A percentile compares a stretch with the other conserved stretches of the same genome.
Conservation (phyloP, 2,113 vertebrate species). For the Nothobranchius furzeri region DNA sequence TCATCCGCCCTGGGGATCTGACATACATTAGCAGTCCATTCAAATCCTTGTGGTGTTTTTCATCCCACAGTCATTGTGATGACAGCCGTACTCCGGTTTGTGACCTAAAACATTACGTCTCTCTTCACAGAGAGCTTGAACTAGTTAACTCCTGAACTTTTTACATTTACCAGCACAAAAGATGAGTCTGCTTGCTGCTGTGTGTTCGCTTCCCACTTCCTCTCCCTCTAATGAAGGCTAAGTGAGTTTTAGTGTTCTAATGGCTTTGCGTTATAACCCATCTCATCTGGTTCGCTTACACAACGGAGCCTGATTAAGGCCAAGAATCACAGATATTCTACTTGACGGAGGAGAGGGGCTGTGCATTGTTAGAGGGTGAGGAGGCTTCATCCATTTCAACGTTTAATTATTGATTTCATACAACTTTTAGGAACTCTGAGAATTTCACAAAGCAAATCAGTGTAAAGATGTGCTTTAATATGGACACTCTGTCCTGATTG, state of each 20-base stretch:
- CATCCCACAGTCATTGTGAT: slow-evolving; percentile 29
- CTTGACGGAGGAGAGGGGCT: slow-evolving; percentile 24
- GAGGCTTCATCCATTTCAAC: slow-evolving; percentile 30
- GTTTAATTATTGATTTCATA: slow-evolving; percentile 59
- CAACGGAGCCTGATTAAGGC: slow-evolving; percentile 52
- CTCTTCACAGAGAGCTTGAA: slow-evolving; percentile 24
- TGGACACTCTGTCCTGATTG: background rate
- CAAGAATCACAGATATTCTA: slow-evolving; percentile 33
- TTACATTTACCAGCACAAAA: slow-evolving; percentile 47
- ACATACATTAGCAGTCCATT: slow-evolving; percentile 44
- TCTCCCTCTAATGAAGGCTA: slow-evolving; percentile 53
- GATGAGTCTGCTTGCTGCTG: slow-evolving; percentile 21
- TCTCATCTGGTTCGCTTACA: slow-evolving; percentile 45
- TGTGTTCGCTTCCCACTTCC: slow-evolving; percentile 39
- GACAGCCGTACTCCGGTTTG: slow-evolving; percentile 53
- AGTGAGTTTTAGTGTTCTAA: slow-evolving; percentile 65
- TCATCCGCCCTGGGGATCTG: slow-evolving; percentile 34
- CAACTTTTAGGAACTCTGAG: slow-evolving; percentile 39
- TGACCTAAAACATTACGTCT: slow-evolving; percentile 59
- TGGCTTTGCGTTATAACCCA: slow-evolving; percentile 41
- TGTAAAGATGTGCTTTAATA: slow-evolving; percentile 23
- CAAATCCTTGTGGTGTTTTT: slow-evolving; percentile 34
- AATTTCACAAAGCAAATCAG: background rate
- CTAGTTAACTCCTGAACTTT: slow-evolving; percentile 37
- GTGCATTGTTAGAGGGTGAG: slow-evolving; percentile 14